Base-by-base conservation (phyloP, 2,113 vertebrate species). In the Rhinoptilus africanus region DNA sequence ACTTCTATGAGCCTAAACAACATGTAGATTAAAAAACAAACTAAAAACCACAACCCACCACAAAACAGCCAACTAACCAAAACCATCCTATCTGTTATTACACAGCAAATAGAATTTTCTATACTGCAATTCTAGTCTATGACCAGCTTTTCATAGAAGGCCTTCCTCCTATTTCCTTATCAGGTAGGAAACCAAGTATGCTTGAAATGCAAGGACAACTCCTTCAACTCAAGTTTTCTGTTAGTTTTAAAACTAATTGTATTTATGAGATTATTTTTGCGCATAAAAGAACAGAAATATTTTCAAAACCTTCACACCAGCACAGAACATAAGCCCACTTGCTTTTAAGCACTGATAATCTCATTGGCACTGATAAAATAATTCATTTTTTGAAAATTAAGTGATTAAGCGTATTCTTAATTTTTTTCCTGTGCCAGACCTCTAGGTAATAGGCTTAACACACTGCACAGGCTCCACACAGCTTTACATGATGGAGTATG, bases 351-450 rank as follows among this genome's bases (percentile, higher is more conserved):
- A 67, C 15, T 2, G 2, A 12, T 51, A 71, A 86, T 78, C 57
- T 60, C 56, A 85, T 3, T 53, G 60, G 78, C 60, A 68, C 27
- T 4, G 8, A 88, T 30, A 64, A 67, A 51, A 45, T 27, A 34
- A 94, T 43, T 68, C 43, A 64, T n/a, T 21, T 35, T 63, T 78
- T 64, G 16, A 64, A 81, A 94, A 78, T 69, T 30, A 94, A 76
- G 53, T 28, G 14, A 75, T 75, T 78, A 91, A 68, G 14, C 18
- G 24, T 18, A 78, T 47, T 82, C n/a, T 48, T 67, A n/a, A 2
- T 1, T 35, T 74, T 81, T 73, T 74, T 64, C 41, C 63, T 78
- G 28, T 7, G 14, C 14, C 17, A 15, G 39, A 73, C 32, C 14
- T 64, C 35, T 48, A 76, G 23, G 20, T 56, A 83, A 78, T 28